Percentiles rank a stretch among this genome's conserved stretches.
These are phyloP conservation scores for Pocillopora grandis DNA, from an alignment of 92 coral and sea anemone species.

Conservation along the genomic window DNA sequence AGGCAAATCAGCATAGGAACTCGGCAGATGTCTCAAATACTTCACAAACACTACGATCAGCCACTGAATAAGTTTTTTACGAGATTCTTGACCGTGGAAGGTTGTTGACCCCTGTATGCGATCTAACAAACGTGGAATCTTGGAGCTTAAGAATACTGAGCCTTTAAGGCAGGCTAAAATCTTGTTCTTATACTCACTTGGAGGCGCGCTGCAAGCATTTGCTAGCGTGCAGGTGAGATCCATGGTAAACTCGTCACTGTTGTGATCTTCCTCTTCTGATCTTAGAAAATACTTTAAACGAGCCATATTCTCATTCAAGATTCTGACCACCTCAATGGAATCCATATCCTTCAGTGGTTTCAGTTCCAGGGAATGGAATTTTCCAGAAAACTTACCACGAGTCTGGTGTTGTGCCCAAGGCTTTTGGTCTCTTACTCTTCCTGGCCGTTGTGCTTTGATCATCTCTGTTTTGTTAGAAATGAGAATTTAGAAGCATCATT, in stretches of 20 bases:
- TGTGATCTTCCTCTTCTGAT: slow-evolving; percentile 15
- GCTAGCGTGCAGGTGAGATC: slow-evolving; percentile 38
- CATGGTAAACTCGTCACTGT: slow-evolving; percentile 22
- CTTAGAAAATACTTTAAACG: neutral
- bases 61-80: slow-evolving; percentile 1
- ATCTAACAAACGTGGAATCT: slow-evolving; percentile 17
- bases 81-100: neutral
- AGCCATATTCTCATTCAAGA: neutral
- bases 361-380: neutral
- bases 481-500: neutral
- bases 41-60: slow-evolving; percentile 30
- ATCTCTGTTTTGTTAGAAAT: slow-evolving; percentile 1
- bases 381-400: neutral
- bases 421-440: neutral
- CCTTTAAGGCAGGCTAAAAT: slow-evolving; percentile 43
- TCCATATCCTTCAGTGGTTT: slow-evolving; percentile 13
- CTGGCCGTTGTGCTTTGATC: slow-evolving; percentile 10
- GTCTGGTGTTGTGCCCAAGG: neutral
- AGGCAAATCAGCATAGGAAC: slow-evolving; percentile 58
- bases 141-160: slow-evolving; percentile 4
- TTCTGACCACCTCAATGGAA: neutral
- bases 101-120: neutral
- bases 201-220: slow-evolving; percentile 35
- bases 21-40: slow-evolving; percentile 54
- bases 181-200: slow-evolving; percentile 15